Base-by-base conservation (phyloP, 1,140 invertebrate genomes). In the Agraylea sexmaculata region DNA sequence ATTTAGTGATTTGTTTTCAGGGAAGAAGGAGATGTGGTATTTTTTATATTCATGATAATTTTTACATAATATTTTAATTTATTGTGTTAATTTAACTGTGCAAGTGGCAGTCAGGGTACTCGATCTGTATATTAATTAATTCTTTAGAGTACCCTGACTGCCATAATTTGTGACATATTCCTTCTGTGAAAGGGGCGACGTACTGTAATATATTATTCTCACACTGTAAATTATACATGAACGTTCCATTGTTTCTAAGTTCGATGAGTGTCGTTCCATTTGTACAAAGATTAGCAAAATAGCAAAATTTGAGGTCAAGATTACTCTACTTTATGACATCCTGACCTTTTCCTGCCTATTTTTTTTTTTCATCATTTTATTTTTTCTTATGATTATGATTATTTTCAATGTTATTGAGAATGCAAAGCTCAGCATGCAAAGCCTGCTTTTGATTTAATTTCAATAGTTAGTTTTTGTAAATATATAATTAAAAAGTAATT, bases 361-460 rank as follows among this genome's bases (percentile, higher is more conserved):
- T 50, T 61, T n/a, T n/a, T n/a, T n/a, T n/a, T n/a, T n/a, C n/a
- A n/a, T n/a, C n/a, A n/a, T n/a, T n/a, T n/a, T n/a, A n/a, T n/a
- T n/a, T n/a, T n/a, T n/a, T n/a, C n/a, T n/a, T n/a, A n/a, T n/a
- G n/a, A n/a, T n/a, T n/a, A n/a, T n/a, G n/a, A n/a, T n/a, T n/a
- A n/a, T n/a, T n/a, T n/a, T n/a, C n/a, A n/a, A n/a, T n/a, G n/a
- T n/a, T n/a, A n/a, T n/a, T 68, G 62, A 66, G 65, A 66, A 68
- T 66, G 65, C 65, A 65, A 60, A 64, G 65, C 64, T 56, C 42
- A 61, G 70, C 70, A 74, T 74, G 71, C 58, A 55, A 64, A 71
- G 70, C 70, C 69, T 73, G 70, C 70, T 73, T 73, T 67, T 53
- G 52, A 60, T 66, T 66, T 55, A 53, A 63, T 46, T 46, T 48